These are phyloP conservation scores for Lasaia peninsularis DNA, from an alignment of 1,140 invertebrate species.

Conservation along the genomic window DNA sequence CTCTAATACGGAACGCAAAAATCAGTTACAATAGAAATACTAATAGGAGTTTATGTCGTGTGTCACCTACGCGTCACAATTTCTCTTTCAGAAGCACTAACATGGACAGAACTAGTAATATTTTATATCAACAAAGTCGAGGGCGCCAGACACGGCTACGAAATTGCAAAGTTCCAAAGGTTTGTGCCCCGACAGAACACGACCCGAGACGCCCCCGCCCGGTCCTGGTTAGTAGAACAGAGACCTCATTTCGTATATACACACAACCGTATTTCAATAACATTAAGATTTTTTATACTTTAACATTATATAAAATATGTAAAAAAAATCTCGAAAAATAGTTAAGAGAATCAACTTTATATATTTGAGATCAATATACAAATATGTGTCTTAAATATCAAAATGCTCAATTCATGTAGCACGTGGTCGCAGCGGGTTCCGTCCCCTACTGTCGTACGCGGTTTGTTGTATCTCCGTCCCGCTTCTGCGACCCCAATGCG, in stretches of 20 bases:
- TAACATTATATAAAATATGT: background rate
- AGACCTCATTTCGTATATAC: slow-evolving; percentile 33
- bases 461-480: slow-evolving; percentile 29
- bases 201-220: slow-evolving; percentile 20
- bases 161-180: slow-evolving; percentile 1
- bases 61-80: background rate
- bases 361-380: background rate
- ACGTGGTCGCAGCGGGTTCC: slow-evolving; percentile 13
- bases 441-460: slow-evolving; percentile 20
- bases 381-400: background rate
- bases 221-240: slow-evolving; percentile 26
- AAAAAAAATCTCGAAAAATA: background rate
- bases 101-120: background rate
- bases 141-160: slow-evolving; percentile 12
- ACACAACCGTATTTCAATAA: background rate
- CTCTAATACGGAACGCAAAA: too few species aligned
- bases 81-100: background rate
- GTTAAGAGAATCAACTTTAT: too few species aligned
- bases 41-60: too few species aligned
- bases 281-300: background rate
- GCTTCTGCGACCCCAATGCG: slow-evolving; percentile 51
- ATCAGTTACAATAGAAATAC: too few species aligned
- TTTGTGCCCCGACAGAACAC: slow-evolving; percentile 5
- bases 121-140: background rate
- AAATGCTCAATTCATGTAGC: slow-evolving; percentile 7